These are phyloP conservation scores for Bombyx mori DNA, from an alignment of 1,140 invertebrate species.

Conservation along the genomic window ASM3026992v2 NC_085133.1:2803001-2803500, in stretches of 20 bases:
- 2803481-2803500: not conserved
- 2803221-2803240: conserved; percentile 64
- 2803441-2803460: not conserved
- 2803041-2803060: conserved; percentile 42
- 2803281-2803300: conserved; percentile 61
- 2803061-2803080: conserved; percentile 50
- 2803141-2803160: conserved; percentile 62
- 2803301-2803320: conserved; percentile 41
- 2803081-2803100: conserved; percentile 65
- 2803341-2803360: conserved; percentile 22
- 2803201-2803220: conserved; percentile 46
- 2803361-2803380: not conserved
- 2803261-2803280: conserved; percentile 46
- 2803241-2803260: conserved; percentile 61
- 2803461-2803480: not conserved
- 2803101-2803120: conserved; percentile 67
- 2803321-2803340: conserved; percentile 43
- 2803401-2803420: too few relatives aligned
- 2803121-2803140: conserved; percentile 69
- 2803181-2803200: conserved; percentile 27
- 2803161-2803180: conserved; percentile 46
- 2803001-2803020: conserved; percentile 41
- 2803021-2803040: conserved; percentile 48
- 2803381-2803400: too few relatives aligned
- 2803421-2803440: too few relatives aligned